Conservation (phyloP, 2,888 invertebrate genomes). For the Leptopterna dolabrata region DNA sequence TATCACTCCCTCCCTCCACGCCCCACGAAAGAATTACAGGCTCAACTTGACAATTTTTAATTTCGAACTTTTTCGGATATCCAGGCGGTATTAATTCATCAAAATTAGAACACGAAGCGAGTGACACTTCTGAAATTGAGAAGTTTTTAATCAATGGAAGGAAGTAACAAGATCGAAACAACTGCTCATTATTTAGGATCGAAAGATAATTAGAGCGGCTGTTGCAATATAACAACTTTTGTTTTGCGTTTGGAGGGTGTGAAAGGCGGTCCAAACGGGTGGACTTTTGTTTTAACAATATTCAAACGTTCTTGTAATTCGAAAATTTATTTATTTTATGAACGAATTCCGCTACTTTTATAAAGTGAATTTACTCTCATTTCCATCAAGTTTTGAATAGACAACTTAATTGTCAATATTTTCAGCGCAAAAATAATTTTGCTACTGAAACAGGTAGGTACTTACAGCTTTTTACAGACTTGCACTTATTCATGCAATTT, state of each 20-base stretch:
- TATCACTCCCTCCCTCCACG: neutral
- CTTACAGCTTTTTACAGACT: too few relatives aligned
- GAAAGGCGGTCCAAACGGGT: too few relatives aligned
- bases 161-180: neutral
- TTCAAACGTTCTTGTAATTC: too few relatives aligned
- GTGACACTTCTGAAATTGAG: neutral
- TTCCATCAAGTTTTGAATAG: too few relatives aligned
- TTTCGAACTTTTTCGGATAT: neutral
- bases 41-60: constrained; percentile 20
- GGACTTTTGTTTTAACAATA: too few relatives aligned
- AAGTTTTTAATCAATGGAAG: neutral
- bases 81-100: neutral
- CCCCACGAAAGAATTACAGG: neutral
- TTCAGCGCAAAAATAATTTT: too few relatives aligned
- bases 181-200: neutral
- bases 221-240: neutral
- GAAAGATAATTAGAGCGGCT: neutral
- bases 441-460: too few relatives aligned
- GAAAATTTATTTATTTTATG: too few relatives aligned
- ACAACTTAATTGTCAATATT: too few relatives aligned
- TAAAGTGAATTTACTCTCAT: too few relatives aligned
- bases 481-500: too few relatives aligned
- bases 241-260: neutral
- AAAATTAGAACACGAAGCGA: neutral
- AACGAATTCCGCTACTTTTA: too few relatives aligned